Evolutionary conservation across 2,113 vertebrate species (phyloP).

Genomic region (Hemicordylus capensis): DNA sequence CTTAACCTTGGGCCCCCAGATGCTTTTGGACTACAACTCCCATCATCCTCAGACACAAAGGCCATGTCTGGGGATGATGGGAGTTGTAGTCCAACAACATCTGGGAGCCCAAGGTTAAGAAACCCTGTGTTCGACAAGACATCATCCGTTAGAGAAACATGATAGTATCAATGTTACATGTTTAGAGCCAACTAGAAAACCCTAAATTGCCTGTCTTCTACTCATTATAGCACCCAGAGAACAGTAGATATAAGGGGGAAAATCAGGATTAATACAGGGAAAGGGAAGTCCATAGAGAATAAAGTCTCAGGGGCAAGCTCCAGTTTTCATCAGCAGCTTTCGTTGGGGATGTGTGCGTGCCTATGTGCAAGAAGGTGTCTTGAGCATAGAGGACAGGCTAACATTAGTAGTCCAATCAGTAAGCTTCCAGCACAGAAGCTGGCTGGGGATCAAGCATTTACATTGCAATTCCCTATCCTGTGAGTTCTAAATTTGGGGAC

Average conservation of each 20-base stretch:
- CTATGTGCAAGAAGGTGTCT: conserved; percentile 13
- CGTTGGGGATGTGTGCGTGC: not conserved
- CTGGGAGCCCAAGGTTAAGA: no score
- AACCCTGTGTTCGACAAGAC: not conserved
- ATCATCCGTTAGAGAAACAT: not conserved
- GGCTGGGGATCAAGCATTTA: conserved; percentile 32
- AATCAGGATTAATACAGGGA: not conserved
- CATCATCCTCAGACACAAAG: no score
- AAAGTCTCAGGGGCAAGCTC: not conserved
- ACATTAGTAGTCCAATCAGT: conserved; percentile 6
- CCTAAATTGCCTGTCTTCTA: not conserved
- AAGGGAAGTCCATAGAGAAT: not conserved
- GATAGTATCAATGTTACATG: not conserved
- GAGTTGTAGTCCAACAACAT: no score
- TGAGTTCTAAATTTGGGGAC: conserved; percentile 55
- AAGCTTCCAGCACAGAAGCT: conserved; percentile 12
- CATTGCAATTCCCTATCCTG: conserved; percentile 38
- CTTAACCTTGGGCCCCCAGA: not conserved
- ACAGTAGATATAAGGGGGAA: not conserved
- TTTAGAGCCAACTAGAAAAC: conserved; percentile 32
- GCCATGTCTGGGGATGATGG: no score
- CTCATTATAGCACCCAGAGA: not conserved
- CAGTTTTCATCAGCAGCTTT: not conserved
- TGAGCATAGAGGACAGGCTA: not conserved
- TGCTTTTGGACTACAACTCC: no score